A percentile compares a stretch with the other conserved stretches of the same genome.
phyloP scores from a whole-genome alignment of 2,888 invertebrate genomes.

The Trachelus iudaicus region DNA sequence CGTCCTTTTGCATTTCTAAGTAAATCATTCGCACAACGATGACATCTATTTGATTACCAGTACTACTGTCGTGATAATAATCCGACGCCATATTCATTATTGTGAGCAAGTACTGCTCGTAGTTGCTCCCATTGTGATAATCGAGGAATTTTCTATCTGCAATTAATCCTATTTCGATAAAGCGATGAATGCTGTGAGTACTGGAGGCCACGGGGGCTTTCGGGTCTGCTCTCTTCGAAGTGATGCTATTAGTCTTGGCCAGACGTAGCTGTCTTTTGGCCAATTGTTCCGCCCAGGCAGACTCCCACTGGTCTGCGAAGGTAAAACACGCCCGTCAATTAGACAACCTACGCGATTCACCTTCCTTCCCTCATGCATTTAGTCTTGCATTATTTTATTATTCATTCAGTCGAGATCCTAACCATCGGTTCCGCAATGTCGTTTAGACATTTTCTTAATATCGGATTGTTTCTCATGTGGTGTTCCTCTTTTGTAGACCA shows the following conservation, averaged over 20 bases:
- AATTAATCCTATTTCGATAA: conserved; percentile 85
- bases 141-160: conserved; percentile 88
- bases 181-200: conserved; percentile 80
- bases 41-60: conserved; percentile 89
- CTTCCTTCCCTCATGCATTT: neutral
- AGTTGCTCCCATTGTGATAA: conserved; percentile 81
- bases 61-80: conserved; percentile 83
- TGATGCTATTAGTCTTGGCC: conserved; percentile 35
- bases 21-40: conserved; percentile 86
- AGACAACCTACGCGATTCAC: neutral
- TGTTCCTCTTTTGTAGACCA: conserved; percentile 64
- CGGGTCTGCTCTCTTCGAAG: conserved; percentile 22
- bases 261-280: conserved; percentile 53
- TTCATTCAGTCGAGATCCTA: conserved; percentile 11
- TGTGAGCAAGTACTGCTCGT: conserved; percentile 86
- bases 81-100: conserved; percentile 92
- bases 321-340: neutral
- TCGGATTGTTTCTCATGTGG: conserved; percentile 32
- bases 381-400: neutral
- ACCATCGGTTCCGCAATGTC: conserved; percentile 50
- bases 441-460: conserved; percentile 20
- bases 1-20: conserved; percentile 72
- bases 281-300: conserved; percentile 63
- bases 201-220: conserved; percentile 66
- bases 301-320: conserved; percentile 50